Base-by-base conservation (phyloP, 2,888 invertebrate species). In the Euplexia lucipara region DNA sequence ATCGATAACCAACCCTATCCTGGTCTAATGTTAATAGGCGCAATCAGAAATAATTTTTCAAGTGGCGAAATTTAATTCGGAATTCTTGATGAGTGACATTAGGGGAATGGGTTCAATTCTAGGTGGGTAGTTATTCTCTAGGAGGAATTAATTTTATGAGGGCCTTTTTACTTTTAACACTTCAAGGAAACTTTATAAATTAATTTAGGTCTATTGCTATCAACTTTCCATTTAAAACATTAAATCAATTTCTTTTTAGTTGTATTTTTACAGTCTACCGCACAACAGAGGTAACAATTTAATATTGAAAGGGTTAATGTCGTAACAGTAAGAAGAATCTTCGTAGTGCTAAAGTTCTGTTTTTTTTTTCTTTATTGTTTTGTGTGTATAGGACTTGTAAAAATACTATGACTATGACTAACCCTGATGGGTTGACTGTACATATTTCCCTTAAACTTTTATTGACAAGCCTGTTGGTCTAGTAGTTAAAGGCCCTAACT, bases 1-100 rank as follows among this genome's bases (percentile, higher is more conserved):
- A 93, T 94, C 90, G 92, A 93, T 93, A 91, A 87, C 87, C 81
- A 82, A 80, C 79, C 78, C 79, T 74, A 78, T 78, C 73, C 69
- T 73, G 66, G 56, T 53, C 70, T 74, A 78, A 73, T 75, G 78
- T 81, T 81, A 74, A 81, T 81, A 81, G 82, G 54, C 51, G 67
- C 66, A 78, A 82, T 81, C 82, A 76, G 78, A 81, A 71, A 78
- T 76, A 73, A 80, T 81, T 81, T 81, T 81, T 81, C 81, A 81
- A 82, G 74, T 79, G 69, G 82, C 61, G 22, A 69, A 81, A 79
- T 81, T 81, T 80, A 80, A 81, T 81, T 81, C 34, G 51, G 60
- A 70, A 45, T 79, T 71, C 70, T 78, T 79, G 63, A 79, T 75
- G 70, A 39, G 51, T 30, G 35, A 62, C 68, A 71, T 73, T 81